Evolutionary conservation across 2,888 invertebrate species (phyloP).

Genomic region (Sphaeridia pumilis): DNA sequence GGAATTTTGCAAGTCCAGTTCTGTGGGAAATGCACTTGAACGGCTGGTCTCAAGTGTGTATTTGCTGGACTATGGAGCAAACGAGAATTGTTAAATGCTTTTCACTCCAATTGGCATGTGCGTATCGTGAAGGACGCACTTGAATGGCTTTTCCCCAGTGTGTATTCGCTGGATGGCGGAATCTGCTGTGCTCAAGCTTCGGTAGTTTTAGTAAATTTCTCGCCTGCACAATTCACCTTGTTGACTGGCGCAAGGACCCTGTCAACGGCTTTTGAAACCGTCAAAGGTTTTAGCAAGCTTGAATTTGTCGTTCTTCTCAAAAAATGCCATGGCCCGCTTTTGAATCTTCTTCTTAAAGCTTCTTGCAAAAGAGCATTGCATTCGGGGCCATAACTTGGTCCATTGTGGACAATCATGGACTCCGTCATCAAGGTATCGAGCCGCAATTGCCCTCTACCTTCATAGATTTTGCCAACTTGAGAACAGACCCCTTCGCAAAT

Average conservation of each 20-base stretch:
- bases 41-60: too few relatives aligned
- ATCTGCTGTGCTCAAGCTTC: too few relatives aligned
- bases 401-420: not conserved
- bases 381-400: not conserved
- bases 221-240: not conserved
- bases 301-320: not conserved
- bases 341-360: not conserved
- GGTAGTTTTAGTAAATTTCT: too few relatives aligned
- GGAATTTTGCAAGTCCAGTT: too few relatives aligned
- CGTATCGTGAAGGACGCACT: too few relatives aligned
- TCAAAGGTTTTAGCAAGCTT: too few relatives aligned
- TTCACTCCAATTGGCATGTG: too few relatives aligned
- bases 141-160: too few relatives aligned
- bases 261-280: not conserved
- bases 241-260: not conserved
- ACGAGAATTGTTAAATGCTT: too few relatives aligned
- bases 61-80: too few relatives aligned
- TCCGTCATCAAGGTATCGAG: not conserved
- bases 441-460: not conserved
- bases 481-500: not conserved
- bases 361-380: not conserved
- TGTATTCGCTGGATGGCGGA: too few relatives aligned
- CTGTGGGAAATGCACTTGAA: too few relatives aligned
- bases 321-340: not conserved
- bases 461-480: not conserved